Evolutionary conservation across 2,888 invertebrate species (phyloP).

Genomic region (Camponotus fellah): DNA sequence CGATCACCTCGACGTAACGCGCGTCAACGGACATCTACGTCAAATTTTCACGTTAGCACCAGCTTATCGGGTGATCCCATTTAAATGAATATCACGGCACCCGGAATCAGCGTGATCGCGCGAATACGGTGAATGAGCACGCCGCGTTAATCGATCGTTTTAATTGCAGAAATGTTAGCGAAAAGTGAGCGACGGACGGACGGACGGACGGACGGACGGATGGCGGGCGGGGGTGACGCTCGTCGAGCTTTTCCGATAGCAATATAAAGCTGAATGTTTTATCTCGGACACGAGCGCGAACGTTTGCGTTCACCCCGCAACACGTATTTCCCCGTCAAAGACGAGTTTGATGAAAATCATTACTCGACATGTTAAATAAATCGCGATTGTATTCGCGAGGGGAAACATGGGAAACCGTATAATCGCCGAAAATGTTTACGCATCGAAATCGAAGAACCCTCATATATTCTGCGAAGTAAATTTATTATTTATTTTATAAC

Average conservation of each 20-base stretch:
- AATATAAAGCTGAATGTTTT: constrained; percentile 61
- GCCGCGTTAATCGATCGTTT: constrained; percentile 46
- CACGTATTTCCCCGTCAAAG: constrained; percentile 39
- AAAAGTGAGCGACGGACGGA: constrained; percentile 44
- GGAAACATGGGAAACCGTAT: background rate
- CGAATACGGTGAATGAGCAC: constrained; percentile 42
- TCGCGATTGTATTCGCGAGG: background rate
- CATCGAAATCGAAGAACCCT: background rate
- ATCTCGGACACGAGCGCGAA: constrained; percentile 62
- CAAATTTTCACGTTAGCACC: constrained; percentile 36
- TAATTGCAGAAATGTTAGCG: constrained; percentile 51
- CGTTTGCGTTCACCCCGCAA: background rate
- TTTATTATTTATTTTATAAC: constrained; percentile 2
- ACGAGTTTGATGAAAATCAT: constrained; percentile 52
- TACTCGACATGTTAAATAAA: constrained; percentile 18
- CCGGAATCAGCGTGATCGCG: constrained; percentile 39
- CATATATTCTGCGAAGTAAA: background rate
- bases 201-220: constrained; percentile 6
- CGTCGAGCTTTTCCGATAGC: constrained; percentile 40
- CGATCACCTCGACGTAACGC: constrained; percentile 23
- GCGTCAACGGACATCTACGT: constrained; percentile 8
- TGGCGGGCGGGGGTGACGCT: background rate
- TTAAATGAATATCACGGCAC: constrained; percentile 47
- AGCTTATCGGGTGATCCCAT: constrained; percentile 41
- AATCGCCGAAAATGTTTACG: background rate